Evolutionary conservation across 2,797 vertebrate genomes (phyloP).

Genomic region (Gymnopithys bicolor): DNA sequence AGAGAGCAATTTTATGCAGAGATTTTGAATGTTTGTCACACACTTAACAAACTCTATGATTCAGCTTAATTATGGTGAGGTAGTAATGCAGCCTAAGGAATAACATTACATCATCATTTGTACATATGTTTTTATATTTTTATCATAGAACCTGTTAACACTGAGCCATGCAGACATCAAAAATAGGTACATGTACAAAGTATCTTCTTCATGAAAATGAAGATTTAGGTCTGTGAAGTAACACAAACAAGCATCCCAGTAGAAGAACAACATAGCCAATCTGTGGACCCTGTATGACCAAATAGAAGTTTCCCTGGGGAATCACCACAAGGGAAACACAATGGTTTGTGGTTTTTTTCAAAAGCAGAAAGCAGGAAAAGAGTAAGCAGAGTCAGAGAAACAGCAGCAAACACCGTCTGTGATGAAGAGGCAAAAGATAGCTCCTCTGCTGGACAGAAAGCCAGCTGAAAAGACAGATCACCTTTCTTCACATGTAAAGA

Average conservation of each 20-base stretch:
- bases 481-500: no score
- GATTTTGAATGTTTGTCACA: background rate
- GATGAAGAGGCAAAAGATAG: no score
- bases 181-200: background rate
- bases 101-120: background rate
- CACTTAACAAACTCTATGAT: background rate
- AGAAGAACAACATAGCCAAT: background rate
- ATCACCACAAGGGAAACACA: background rate
- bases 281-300: background rate
- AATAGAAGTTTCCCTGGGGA: background rate
- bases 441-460: no score
- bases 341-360: background rate
- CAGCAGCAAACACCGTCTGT: background rate
- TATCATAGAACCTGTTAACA: background rate
- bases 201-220: background rate
- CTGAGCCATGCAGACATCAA: background rate
- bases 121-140: background rate
- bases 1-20: background rate
- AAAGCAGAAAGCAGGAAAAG: background rate
- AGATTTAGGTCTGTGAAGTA: background rate
- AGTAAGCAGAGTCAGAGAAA: background rate
- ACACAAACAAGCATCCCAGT: background rate
- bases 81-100: background rate
- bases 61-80: background rate
- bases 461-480: no score